Percentiles rank a stretch among this genome's conserved stretches.
Evolutionary conservation across 2,888 invertebrate genomes (phyloP).

Genomic region (Endotricha flammealis): DNA sequence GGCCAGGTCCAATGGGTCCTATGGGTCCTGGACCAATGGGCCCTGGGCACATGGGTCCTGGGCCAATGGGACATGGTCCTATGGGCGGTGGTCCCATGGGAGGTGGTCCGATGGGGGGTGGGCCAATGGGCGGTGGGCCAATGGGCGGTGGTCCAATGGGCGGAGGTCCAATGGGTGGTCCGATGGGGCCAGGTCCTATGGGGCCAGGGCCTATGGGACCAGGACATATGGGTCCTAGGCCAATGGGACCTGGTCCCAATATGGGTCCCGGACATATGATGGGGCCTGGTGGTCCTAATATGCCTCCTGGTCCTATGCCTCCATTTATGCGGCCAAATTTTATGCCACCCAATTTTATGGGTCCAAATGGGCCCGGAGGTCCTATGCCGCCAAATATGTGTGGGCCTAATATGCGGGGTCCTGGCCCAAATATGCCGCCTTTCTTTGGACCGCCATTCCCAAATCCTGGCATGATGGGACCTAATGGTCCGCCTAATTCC

Average conservation of each 20-base stretch:
- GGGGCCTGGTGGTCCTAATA: conserved; percentile 19
- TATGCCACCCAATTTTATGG: conserved; percentile 64
- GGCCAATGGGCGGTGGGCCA: conserved; percentile 24
- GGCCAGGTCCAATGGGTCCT: conserved; percentile 18
- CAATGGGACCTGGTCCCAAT: conserved; percentile 24
- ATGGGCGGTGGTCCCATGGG: conserved; percentile 17
- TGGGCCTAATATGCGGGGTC: conserved; percentile 33
- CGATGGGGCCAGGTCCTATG: conserved; percentile 28
- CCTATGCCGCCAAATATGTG: conserved; percentile 39
- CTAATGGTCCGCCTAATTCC: conserved; percentile 43
- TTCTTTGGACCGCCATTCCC: conserved; percentile 41
- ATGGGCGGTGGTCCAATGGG: conserved; percentile 33
- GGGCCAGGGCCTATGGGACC: conserved; percentile 33
- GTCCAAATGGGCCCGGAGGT: conserved; percentile 50
- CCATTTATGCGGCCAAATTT: conserved; percentile 56
- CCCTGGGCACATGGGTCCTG: conserved; percentile 18
- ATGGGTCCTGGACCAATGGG: conserved; percentile 20
- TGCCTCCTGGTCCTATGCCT: conserved; percentile 32
- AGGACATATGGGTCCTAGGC: conserved; percentile 25
- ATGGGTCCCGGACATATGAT: conserved; percentile 19
- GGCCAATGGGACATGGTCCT: conserved; percentile 17
- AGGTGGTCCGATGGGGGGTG: conserved; percentile 17
- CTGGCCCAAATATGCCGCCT: conserved; percentile 43
- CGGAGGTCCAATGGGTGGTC: conserved; percentile 32
- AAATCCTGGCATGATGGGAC: conserved; percentile 36